These are phyloP conservation scores for Trachelipus rathkii DNA, from an alignment of 1,140 invertebrate species.

Conservation along the genomic window DNA sequence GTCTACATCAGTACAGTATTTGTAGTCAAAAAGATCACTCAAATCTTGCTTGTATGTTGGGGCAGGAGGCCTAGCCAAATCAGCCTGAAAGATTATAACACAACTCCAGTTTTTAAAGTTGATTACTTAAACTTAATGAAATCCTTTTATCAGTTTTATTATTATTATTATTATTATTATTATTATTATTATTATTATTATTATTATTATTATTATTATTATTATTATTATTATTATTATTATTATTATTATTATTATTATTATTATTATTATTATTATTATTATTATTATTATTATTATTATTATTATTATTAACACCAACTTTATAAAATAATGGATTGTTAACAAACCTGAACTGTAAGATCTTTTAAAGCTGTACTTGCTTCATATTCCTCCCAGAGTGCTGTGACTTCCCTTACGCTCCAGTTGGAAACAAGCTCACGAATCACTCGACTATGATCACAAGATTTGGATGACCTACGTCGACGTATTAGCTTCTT, in stretches of 20 bases:
- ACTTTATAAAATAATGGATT: too few relatives aligned
- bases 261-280: too few relatives aligned
- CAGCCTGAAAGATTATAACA: conserved; percentile 61
- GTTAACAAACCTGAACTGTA: conserved; percentile 55
- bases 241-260: too few relatives aligned
- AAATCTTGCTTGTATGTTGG: conserved; percentile 81
- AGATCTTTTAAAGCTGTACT: conserved; percentile 80
- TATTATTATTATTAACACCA: too few relatives aligned
- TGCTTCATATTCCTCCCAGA: conserved; percentile 87
- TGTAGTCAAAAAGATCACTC: conserved; percentile 74
- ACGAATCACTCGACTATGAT: conserved; percentile 79
- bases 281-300: too few relatives aligned
- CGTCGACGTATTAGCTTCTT: conserved; percentile 71
- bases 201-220: too few relatives aligned
- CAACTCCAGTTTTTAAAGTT: too few relatives aligned
- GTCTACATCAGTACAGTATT: conserved; percentile 86
- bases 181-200: too few relatives aligned
- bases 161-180: too few relatives aligned
- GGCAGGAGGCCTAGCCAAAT: conserved; percentile 80
- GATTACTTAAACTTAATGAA: too few relatives aligned
- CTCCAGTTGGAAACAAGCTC: conserved; percentile 82
- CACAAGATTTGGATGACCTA: conserved; percentile 69
- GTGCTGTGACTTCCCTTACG: conserved; percentile 70
- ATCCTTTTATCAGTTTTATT: too few relatives aligned
- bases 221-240: too few relatives aligned